Evolutionary conservation across 2,113 vertebrate species (phyloP).

Genomic region (Nansenia antarctica): DNA sequence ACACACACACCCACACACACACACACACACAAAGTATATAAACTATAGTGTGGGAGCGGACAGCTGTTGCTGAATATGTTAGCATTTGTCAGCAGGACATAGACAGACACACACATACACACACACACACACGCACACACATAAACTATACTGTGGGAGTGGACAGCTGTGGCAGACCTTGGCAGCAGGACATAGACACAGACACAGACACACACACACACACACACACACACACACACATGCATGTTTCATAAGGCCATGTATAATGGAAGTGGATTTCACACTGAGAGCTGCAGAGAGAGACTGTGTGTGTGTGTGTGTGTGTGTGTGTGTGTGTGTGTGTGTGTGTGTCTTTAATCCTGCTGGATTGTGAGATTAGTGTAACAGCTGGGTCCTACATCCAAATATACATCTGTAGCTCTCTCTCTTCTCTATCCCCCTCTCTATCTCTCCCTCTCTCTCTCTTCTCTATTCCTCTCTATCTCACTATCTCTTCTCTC

Average conservation of each 20-base stretch:
- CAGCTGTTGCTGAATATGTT: too few relatives aligned
- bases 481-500: conserved; percentile 1
- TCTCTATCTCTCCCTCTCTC: not conserved
- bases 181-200: conserved; percentile 40
- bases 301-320: not conserved
- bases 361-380: conserved; percentile 69
- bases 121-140: conserved; percentile 16
- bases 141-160: conserved; percentile 44
- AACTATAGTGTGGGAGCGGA: too few relatives aligned
- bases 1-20: too few relatives aligned
- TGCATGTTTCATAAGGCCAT: conserved; percentile 69
- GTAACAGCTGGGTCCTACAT: conserved; percentile 70
- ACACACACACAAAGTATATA: conserved; percentile 5
- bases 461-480: not conserved
- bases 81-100: too few relatives aligned
- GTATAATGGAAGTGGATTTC: conserved; percentile 62
- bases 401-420: conserved; percentile 50
- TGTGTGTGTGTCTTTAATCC: conserved; percentile 61
- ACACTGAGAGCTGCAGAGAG: conserved; percentile 36
- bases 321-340: conserved; percentile 20
- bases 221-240: conserved; percentile 25
- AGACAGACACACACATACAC: conserved; percentile 7
- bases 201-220: conserved; percentile 36
- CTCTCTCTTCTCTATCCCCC: conserved; percentile 20
- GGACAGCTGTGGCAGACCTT: conserved; percentile 49